phyloP scores from a whole-genome alignment of 2,888 invertebrate genomes.

The Encarsia formosa region DNA sequence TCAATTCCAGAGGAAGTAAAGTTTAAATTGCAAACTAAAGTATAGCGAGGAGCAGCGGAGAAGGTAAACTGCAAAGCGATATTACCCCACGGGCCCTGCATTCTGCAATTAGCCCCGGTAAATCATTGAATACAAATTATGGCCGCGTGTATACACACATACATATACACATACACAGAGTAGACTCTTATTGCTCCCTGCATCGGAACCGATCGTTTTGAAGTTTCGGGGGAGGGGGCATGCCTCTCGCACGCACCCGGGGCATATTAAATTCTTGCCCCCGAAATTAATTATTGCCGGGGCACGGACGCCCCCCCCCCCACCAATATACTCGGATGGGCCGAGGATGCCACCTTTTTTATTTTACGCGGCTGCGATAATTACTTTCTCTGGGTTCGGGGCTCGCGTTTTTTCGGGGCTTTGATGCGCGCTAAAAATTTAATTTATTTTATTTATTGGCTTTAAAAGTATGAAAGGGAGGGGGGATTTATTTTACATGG shows the following conservation, averaged over 20 bases:
- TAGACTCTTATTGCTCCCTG: slow-evolving; percentile 7
- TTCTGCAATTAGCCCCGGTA: slow-evolving; percentile 52
- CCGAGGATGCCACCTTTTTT: slow-evolving; percentile 2
- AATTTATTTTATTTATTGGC: no score
- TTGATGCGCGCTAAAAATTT: no score
- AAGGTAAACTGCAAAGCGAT: slow-evolving; percentile 38
- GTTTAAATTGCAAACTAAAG: slow-evolving; percentile 53
- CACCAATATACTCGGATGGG: background rate
- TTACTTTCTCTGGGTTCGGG: no score
- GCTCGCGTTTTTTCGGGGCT: no score
- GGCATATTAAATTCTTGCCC: slow-evolving; percentile 28
- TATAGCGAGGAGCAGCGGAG: slow-evolving; percentile 42
- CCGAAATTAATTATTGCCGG: slow-evolving; percentile 28
- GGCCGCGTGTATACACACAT: no score
- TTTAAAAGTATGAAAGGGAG: no score
- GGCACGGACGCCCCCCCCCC: background rate
- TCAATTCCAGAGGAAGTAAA: slow-evolving; percentile 53
- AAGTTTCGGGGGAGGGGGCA: background rate
- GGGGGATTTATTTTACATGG: no score
- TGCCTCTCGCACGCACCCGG: background rate
- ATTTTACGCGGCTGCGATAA: no score
- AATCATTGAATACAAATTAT: slow-evolving; percentile 52
- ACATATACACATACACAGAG: background rate
- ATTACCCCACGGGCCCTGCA: slow-evolving; percentile 42
- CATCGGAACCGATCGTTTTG: slow-evolving; percentile 14